A percentile compares a stretch with the other conserved stretches of the same genome.
Conservation (phyloP, 2,797 vertebrate species). For the Spondyliosoma cantharus region DNA sequence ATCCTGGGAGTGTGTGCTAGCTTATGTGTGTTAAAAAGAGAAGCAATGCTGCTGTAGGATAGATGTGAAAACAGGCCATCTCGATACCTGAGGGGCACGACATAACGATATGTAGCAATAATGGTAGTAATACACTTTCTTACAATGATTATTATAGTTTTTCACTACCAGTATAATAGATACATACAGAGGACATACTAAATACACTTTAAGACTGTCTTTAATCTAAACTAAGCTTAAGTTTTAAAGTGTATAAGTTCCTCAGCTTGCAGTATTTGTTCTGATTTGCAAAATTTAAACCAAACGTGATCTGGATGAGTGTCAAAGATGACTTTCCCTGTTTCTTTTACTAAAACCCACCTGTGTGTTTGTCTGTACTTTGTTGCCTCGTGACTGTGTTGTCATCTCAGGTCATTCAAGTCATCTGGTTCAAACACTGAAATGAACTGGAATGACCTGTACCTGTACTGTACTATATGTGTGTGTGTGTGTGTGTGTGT, state of each 20-base stretch:
- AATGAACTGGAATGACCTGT: conserved; percentile 49
- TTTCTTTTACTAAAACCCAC: conserved; percentile 44
- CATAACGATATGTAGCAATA: not conserved
- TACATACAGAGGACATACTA: not conserved
- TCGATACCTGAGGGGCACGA: not conserved
- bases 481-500: not conserved
- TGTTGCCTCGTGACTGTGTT: conserved; percentile 56
- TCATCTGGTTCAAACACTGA: conserved; percentile 49
- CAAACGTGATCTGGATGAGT: conserved; percentile 21
- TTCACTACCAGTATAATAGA: not conserved
- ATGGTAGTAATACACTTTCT: not conserved
- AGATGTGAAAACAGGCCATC: conserved; percentile 15
- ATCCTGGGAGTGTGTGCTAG: conserved; percentile 60
- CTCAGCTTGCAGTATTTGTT: not conserved
- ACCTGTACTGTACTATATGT: conserved; percentile 25
- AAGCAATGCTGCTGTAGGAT: conserved; percentile 21
- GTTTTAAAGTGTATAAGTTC: not conserved
- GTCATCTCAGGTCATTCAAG: conserved; percentile 61
- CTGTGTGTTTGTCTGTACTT: conserved; percentile 58
- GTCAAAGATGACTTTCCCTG: conserved; percentile 32
- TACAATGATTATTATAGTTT: not conserved
- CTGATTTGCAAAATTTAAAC: conserved; percentile 24
- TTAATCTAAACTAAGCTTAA: conserved; percentile 10
- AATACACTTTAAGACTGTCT: conserved; percentile 28
- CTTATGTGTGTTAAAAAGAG: conserved; percentile 50